phyloP scores from a whole-genome alignment of 2,797 vertebrate species.

The Zenarchopterus dispar region DNA sequence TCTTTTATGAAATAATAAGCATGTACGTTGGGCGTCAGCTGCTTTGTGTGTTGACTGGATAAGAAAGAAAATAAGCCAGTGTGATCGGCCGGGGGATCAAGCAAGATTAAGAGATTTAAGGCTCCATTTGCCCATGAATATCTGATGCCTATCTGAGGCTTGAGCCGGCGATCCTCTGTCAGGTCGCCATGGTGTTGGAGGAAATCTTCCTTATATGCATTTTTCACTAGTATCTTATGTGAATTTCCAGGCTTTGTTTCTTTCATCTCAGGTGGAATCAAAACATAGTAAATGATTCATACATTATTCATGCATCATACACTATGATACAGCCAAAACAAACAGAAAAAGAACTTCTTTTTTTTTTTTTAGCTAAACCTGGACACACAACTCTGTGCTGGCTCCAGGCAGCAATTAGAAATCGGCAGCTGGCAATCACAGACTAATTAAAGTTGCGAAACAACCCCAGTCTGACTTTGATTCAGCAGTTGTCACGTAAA shows the following conservation, averaged over 20 bases:
- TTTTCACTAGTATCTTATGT: slow-evolving; percentile 55
- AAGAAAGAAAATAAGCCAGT: slow-evolving; percentile 71
- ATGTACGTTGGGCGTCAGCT: slow-evolving; percentile 62
- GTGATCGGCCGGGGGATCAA: slow-evolving; percentile 69
- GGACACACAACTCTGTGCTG: slow-evolving; percentile 28
- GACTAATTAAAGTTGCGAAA: slow-evolving; percentile 44
- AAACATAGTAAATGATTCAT: slow-evolving; percentile 41
- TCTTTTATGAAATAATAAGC: slow-evolving; percentile 71
- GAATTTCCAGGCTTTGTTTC: slow-evolving; percentile 16
- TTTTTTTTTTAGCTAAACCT: slow-evolving; percentile 41
- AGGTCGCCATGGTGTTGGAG: slow-evolving; percentile 69
- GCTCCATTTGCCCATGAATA: slow-evolving; percentile 80
- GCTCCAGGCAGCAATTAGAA: slow-evolving; percentile 37
- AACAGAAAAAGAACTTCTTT: slow-evolving; percentile 41
- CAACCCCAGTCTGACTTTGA: slow-evolving; percentile 41
- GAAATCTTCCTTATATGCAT: slow-evolving; percentile 70
- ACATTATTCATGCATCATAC: slow-evolving; percentile 30
- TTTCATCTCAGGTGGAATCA: slow-evolving; percentile 19
- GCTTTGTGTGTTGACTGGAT: slow-evolving; percentile 65
- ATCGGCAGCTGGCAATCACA: slow-evolving; percentile 39
- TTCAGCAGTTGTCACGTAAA: slow-evolving; percentile 10
- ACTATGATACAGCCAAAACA: slow-evolving; percentile 35
- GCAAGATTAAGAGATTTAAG: slow-evolving; percentile 79
- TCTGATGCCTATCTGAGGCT: slow-evolving; percentile 70
- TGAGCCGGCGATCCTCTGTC: slow-evolving; percentile 56